A percentile compares a stretch with the other conserved stretches of the same genome.
phyloP scores from a whole-genome alignment of 2,888 invertebrate species.

The Cheilosia urbana region DNA sequence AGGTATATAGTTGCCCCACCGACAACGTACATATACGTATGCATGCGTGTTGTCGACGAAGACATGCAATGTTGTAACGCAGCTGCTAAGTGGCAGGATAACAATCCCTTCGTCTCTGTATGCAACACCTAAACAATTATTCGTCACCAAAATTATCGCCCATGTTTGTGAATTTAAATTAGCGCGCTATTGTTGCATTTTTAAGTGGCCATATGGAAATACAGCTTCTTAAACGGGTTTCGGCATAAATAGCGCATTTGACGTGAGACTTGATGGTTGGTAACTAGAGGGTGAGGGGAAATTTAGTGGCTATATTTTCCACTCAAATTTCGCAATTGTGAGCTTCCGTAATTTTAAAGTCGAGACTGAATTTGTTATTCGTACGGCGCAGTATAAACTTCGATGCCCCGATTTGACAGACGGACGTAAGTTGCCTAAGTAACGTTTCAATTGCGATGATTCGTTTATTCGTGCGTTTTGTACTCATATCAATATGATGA shows the following conservation, averaged over 20 bases:
- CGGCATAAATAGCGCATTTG: not conserved
- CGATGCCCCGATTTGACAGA: too few relatives aligned
- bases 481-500: too few relatives aligned
- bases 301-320: too few relatives aligned
- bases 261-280: too few relatives aligned
- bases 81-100: conserved; percentile 12
- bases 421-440: too few relatives aligned
- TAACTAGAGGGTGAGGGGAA: too few relatives aligned
- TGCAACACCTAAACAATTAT: conserved; percentile 27
- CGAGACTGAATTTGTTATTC: too few relatives aligned
- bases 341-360: too few relatives aligned
- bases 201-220: not conserved
- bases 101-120: not conserved
- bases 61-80: conserved; percentile 39
- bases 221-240: not conserved
- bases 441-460: too few relatives aligned
- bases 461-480: too few relatives aligned
- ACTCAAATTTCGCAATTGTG: too few relatives aligned
- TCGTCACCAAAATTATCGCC: conserved; percentile 55
- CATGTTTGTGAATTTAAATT: conserved; percentile 39
- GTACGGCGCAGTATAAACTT: too few relatives aligned
- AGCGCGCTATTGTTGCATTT: conserved; percentile 5
- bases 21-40: not conserved
- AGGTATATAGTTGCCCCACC: not conserved
- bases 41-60: conserved; percentile 27